Evolutionary conservation across 2,888 invertebrate species (phyloP).

Genomic region (Lycia hirtaria): DNA sequence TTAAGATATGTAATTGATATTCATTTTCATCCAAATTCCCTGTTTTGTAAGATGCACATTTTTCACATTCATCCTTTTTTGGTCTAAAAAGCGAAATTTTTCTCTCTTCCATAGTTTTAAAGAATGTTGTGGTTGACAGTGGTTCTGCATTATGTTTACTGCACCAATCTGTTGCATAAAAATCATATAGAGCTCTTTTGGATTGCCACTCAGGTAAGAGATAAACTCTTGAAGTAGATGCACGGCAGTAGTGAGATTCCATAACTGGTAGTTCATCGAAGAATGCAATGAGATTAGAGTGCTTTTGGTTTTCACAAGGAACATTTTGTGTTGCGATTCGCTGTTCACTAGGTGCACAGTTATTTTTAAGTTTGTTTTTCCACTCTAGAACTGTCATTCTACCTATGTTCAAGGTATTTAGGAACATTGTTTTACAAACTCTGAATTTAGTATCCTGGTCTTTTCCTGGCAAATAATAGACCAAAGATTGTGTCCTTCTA

Average conservation of each 20-base stretch:
- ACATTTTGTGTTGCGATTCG: conserved; percentile 3
- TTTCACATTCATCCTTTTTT: conserved; percentile 17
- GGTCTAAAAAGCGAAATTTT: conserved; percentile 12
- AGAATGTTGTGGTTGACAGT: conserved; percentile 9
- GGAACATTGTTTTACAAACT: conserved; percentile 29
- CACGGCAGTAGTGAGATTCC: conserved; percentile 27
- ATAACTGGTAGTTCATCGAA: conserved; percentile 17
- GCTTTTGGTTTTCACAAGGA: conserved; percentile 15
- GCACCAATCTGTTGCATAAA: conserved; percentile 27
- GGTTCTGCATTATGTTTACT: conserved; percentile 12
- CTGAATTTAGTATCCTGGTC: conserved; percentile 5
- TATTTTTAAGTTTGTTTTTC: conserved; percentile 26
- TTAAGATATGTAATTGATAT: conserved; percentile 13
- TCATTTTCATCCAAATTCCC: conserved; percentile 7
- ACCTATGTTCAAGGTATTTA: conserved; percentile 29
- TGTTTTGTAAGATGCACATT: conserved; percentile 5
- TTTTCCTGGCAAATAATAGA: conserved; percentile 26
- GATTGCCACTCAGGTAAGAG: conserved; percentile 19
- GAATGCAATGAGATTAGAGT: conserved; percentile 14
- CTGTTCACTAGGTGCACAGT: conserved; percentile 15
- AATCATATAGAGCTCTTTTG: conserved; percentile 15
- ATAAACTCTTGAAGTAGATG: conserved; percentile 15
- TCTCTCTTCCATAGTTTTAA: background rate
- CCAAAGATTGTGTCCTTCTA: conserved; percentile 23
- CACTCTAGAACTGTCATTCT: conserved; percentile 27